A percentile compares a stretch with the other conserved stretches of the same genome.
Conservation (phyloP, 2,888 invertebrate species). For the Marasmarcha lunaedactyla region DNA sequence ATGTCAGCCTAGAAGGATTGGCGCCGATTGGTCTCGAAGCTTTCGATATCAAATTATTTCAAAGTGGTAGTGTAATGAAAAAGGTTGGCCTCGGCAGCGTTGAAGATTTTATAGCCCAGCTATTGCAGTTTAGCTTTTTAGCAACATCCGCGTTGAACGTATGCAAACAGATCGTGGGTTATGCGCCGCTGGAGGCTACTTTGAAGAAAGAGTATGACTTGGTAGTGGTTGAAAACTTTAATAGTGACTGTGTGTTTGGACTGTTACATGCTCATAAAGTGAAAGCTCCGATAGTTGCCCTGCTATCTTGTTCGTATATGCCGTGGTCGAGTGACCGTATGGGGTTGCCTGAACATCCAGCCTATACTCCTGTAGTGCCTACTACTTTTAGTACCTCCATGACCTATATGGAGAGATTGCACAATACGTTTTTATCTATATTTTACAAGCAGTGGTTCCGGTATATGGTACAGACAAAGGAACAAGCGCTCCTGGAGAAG, state of each 20-base stretch:
- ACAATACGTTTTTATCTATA: constrained; percentile 35
- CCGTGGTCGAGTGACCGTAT: constrained; percentile 64
- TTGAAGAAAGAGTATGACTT: constrained; percentile 70
- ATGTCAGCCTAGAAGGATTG: constrained; percentile 50
- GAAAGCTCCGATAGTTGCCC: constrained; percentile 66
- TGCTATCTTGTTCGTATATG: constrained; percentile 69
- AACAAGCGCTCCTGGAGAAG: constrained; percentile 44
- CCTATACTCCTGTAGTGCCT: constrained; percentile 66
- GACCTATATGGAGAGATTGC: constrained; percentile 58
- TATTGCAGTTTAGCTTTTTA: constrained; percentile 33
- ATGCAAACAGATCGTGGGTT: constrained; percentile 43
- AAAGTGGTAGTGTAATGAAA: constrained; percentile 23
- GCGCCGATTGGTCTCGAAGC: constrained; percentile 40
- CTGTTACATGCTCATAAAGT: constrained; percentile 63
- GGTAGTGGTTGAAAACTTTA: constrained; percentile 72
- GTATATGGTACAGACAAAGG: constrained; percentile 34
- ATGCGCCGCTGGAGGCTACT: constrained; percentile 38
- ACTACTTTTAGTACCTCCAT: constrained; percentile 54
- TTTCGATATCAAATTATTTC: constrained; percentile 34
- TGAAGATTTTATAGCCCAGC: constrained; percentile 18
- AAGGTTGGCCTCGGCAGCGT: constrained; percentile 30
- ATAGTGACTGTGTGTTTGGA: constrained; percentile 74
- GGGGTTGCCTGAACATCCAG: constrained; percentile 56
- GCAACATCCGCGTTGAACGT: constrained; percentile 36
- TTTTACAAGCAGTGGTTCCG: constrained; percentile 42